Base-by-base conservation (phyloP, 2,888 invertebrate genomes). In the Agonopterix arenella region DNA sequence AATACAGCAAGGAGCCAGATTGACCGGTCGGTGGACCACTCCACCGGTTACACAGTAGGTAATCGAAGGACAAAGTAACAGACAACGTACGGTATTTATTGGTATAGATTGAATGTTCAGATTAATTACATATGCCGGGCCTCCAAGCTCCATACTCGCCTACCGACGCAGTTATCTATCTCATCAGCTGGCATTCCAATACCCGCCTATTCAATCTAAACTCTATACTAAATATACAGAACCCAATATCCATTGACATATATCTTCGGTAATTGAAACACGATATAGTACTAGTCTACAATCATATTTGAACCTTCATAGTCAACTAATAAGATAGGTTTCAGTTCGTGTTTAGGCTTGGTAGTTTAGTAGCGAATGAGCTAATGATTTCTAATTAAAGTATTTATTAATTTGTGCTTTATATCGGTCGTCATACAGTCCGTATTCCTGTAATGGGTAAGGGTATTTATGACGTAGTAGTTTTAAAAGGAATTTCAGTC, bases 1-100 rank as follows among this genome's bases (percentile, higher is more conserved):
- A 75, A 71, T 68, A 72, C 28, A 28, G 58, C 43, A 11, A 47
- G 64, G 64, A 71, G 64, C 62, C 56, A 54, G 65, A 64, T 64
- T 64, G 74, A 74, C 77, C 77, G 74, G 76, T 76, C 66, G 70
- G 73, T 4, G 4, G 28, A 4, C 28, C 28, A 28, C 28, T 28
- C 28, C 28, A 28, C 76, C 76, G 73, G 76, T 76, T 66, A 71
- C 76, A 71, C 70, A 70, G 74, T 70, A n/a, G n/a, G n/a, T n/a
- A 70, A 69, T 71, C 75, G 78, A 80, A 82, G 81, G 81, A 81
- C 80, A 80, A 66, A 76, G 78, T 69, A 73, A 73, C 72, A 68
- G 69, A 75, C 78, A 76, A 75, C 77, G 75, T 67, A 75, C 73
- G 72, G 78, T 79, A 80, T 80, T 80, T 80, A 78, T 79, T 78